phyloP scores from a whole-genome alignment of 2,113 vertebrate species.

The Sinocyclocheilus anophthalmus region DNA sequence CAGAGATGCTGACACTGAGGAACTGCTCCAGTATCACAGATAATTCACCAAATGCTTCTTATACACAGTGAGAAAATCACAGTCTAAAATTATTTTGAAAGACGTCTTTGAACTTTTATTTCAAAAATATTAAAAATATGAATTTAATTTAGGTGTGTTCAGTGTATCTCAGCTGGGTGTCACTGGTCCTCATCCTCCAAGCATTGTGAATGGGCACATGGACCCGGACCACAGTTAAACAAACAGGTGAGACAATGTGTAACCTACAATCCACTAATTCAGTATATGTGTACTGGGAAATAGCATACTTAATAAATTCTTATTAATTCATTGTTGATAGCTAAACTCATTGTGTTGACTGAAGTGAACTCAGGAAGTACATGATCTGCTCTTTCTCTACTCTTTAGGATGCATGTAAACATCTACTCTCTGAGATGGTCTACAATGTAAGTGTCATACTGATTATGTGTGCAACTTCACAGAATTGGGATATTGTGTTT shows the following conservation, averaged over 20 bases:
- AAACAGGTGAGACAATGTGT: slow-evolving; percentile 24
- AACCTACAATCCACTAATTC: neutral
- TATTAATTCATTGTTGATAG: neutral
- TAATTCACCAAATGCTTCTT: neutral
- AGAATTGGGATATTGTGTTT: neutral
- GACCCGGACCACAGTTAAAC: neutral
- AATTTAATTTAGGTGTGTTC: slow-evolving; percentile 54
- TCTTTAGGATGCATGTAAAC: slow-evolving; percentile 43
- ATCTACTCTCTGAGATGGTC: accelerated
- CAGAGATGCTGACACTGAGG: slow-evolving; percentile 47
- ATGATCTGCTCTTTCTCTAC: neutral
- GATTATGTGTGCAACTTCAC: neutral
- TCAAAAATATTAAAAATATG: neutral
- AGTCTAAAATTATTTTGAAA: too few relatives aligned
- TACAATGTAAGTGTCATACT: slow-evolving; percentile 29
- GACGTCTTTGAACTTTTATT: too few relatives aligned
- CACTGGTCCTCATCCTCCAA: slow-evolving; percentile 48
- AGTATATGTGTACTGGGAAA: neutral
- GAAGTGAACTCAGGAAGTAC: neutral
- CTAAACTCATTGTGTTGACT: neutral
- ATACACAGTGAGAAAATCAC: slow-evolving; percentile 53
- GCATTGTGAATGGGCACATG: slow-evolving; percentile 41
- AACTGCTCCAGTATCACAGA: slow-evolving; percentile 62
- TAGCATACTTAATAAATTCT: neutral
- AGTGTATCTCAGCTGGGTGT: slow-evolving; percentile 63